These are phyloP conservation scores for Andrena dorsata DNA, from an alignment of 2,888 invertebrate genomes.

Conservation along the genomic window DNA sequence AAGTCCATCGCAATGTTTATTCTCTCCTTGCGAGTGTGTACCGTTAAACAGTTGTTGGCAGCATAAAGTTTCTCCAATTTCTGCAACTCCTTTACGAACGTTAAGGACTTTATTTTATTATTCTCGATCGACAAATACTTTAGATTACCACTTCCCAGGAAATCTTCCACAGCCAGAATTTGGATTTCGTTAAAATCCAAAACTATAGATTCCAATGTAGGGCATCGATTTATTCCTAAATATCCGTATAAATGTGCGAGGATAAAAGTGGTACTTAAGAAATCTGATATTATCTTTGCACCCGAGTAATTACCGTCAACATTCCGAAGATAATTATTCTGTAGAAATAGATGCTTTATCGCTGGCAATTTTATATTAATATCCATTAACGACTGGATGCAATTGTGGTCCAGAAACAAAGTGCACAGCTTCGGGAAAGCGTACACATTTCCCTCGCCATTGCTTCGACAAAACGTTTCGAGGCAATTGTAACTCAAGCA, in stretches of 20 bases:
- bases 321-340: constrained; percentile 65
- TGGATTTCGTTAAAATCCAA: constrained; percentile 71
- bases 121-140: constrained; percentile 69
- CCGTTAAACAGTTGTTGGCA: constrained; percentile 70
- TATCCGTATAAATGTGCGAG: constrained; percentile 1
- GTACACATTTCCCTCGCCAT: constrained; percentile 2
- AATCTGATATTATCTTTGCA: neutral
- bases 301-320: constrained; percentile 61
- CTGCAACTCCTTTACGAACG: constrained; percentile 56
- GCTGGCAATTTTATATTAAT: constrained; percentile 55
- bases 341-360: constrained; percentile 69
- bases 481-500: constrained; percentile 72
- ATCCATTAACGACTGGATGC: constrained; percentile 57
- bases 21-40: constrained; percentile 44
- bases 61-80: constrained; percentile 66
- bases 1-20: neutral
- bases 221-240: constrained; percentile 61
- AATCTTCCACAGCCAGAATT: constrained; percentile 49
- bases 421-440: constrained; percentile 62
- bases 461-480: constrained; percentile 39
- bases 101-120: constrained; percentile 66
- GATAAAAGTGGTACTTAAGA: neutral
- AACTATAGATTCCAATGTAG: constrained; percentile 58
- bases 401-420: constrained; percentile 71
- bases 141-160: constrained; percentile 55